Conservation (phyloP, 37 sponge, comb jelly and placozoan species). For the Amphimedon queenslandica region DNA sequence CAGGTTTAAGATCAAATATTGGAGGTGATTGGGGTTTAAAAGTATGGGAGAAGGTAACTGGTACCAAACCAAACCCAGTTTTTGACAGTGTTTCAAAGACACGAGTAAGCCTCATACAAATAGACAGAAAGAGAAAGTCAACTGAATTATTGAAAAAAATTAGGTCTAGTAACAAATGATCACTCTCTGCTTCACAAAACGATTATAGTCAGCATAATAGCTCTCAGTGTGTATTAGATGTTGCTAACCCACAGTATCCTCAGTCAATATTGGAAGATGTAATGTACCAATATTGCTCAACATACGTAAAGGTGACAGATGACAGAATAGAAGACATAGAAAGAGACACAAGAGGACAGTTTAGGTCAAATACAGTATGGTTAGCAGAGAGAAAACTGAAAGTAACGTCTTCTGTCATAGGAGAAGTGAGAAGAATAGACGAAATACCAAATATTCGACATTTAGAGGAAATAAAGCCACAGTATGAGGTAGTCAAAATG, state of each 20-base stretch:
- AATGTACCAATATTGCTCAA: not conserved
- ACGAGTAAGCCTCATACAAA: not conserved
- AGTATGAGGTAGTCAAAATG: not conserved
- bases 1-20: constrained; percentile 18
- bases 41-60: not conserved
- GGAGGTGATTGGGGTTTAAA: constrained; percentile 9
- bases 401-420: not conserved
- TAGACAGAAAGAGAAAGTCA: constrained; percentile 10
- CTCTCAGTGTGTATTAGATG: not conserved
- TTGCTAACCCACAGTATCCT: not conserved
- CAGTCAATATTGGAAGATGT: not conserved
- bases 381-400: not conserved
- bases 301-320: not conserved
- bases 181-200: too few relatives aligned
- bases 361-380: not conserved
- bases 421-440: not conserved
- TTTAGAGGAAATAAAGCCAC: constrained; percentile 1
- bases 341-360: not conserved
- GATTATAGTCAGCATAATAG: not conserved
- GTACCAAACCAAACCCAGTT: not conserved
- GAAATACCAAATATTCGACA: not conserved
- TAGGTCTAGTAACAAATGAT: too few relatives aligned
- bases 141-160: too few relatives aligned
- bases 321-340: constrained; percentile 5
- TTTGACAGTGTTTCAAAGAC: not conserved